Evolutionary conservation across 2,113 vertebrate genomes (phyloP).

Genomic region (Redunca redunca): DNA sequence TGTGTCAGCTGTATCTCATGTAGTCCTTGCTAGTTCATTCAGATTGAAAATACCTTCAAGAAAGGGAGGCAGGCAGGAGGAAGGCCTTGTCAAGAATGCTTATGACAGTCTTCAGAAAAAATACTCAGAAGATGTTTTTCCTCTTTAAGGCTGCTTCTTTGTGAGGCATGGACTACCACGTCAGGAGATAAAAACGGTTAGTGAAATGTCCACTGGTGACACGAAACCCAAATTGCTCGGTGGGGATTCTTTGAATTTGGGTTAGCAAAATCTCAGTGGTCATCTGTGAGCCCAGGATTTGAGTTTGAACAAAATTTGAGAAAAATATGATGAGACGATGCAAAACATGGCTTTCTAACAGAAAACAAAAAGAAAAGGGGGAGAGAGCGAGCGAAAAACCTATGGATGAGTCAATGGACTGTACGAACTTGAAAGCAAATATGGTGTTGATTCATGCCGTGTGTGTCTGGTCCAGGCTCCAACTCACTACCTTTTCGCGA

Average conservation of each 20-base stretch:
- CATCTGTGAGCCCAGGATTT: constrained; percentile 33
- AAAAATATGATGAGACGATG: constrained; percentile 65
- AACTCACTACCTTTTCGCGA: background rate
- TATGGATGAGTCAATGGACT: constrained; percentile 60
- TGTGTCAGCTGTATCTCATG: background rate
- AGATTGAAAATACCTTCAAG: background rate
- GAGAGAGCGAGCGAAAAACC: background rate
- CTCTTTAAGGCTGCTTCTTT: background rate
- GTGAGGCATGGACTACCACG: background rate
- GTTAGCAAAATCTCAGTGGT: background rate
- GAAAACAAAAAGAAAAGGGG: constrained; percentile 50
- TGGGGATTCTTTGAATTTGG: background rate
- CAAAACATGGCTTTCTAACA: constrained; percentile 54
- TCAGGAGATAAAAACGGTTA: background rate
- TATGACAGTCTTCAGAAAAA: background rate
- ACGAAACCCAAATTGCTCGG: background rate
- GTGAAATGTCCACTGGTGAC: background rate
- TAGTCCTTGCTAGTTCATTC: background rate
- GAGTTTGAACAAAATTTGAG: constrained; percentile 49
- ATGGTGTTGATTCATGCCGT: constrained; percentile 56
- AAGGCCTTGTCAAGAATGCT: background rate
- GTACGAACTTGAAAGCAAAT: constrained; percentile 53
- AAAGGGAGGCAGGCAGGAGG: background rate
- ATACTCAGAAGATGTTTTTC: background rate
- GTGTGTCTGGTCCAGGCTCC: background rate